These are phyloP conservation scores for Apeira syringaria DNA, from an alignment of 2,888 invertebrate genomes.

Conservation along the genomic window DNA sequence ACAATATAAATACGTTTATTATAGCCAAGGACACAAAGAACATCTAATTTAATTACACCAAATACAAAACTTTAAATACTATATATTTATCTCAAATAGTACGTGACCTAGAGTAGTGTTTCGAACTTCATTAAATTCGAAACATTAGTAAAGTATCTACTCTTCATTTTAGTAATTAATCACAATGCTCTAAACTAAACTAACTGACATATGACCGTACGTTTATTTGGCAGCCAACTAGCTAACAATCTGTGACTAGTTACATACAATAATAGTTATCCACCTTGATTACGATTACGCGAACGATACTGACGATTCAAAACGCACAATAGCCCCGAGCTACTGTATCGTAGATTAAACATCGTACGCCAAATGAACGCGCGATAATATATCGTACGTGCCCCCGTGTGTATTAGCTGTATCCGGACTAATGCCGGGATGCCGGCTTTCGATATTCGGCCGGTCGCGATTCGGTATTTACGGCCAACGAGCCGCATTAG, in stretches of 20 bases:
- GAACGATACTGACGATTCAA: conserved; percentile 42
- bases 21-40: too few species aligned
- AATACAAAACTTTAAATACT: too few species aligned
- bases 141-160: too few species aligned
- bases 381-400: conserved; percentile 79
- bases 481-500: conserved; percentile 80
- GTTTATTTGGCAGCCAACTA: conserved; percentile 21
- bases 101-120: too few species aligned
- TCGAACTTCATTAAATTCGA: too few species aligned
- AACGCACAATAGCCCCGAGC: conserved; percentile 60
- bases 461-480: conserved; percentile 81
- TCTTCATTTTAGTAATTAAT: too few species aligned
- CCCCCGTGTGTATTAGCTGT: conserved; percentile 83
- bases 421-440: conserved; percentile 80
- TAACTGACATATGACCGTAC: not conserved
- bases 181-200: not conserved
- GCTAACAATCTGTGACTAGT: conserved; percentile 22
- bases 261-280: conserved; percentile 36
- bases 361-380: conserved; percentile 81
- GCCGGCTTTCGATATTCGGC: conserved; percentile 73
- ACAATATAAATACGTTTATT: too few species aligned
- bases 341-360: conserved; percentile 79
- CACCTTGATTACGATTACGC: conserved; percentile 22
- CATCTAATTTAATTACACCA: too few species aligned
- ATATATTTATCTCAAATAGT: too few species aligned